Percentiles rank a stretch among this genome's conserved stretches.
These are phyloP conservation scores for Sakesphorus luctuosus DNA, from an alignment of 2,113 vertebrate species.

Conservation along the genomic window DNA sequence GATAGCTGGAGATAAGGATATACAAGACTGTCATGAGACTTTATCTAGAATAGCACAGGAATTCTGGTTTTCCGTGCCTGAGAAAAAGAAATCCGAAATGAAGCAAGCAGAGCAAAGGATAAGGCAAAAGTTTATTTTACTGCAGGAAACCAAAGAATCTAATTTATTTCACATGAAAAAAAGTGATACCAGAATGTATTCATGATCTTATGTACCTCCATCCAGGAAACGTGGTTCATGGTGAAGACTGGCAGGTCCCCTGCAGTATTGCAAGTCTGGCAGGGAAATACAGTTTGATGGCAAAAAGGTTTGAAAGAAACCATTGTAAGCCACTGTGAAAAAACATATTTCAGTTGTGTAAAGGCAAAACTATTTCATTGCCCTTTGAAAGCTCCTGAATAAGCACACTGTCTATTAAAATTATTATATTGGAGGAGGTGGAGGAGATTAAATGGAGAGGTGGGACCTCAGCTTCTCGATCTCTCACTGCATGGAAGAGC, in stretches of 20 bases:
- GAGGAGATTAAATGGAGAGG: neutral
- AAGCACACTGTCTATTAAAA: rapidly evolving
- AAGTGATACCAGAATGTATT: neutral
- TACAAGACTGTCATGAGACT: neutral
- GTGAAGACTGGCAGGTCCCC: neutral
- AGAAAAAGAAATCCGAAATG: neutral
- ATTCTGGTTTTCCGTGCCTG: neutral
- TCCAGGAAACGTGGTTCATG: rapidly evolving
- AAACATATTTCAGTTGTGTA: neutral
- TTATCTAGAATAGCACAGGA: neutral
- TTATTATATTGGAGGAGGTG: neutral
- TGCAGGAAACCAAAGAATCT: neutral
- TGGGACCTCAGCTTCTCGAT: neutral
- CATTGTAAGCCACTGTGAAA: neutral
- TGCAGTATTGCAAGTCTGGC: neutral
- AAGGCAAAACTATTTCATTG: neutral
- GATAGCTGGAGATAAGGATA: neutral
- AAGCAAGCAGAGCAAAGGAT: neutral
- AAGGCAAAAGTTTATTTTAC: neutral
- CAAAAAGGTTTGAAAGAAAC: neutral
- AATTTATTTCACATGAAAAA: neutral
- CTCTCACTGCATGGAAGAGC: neutral
- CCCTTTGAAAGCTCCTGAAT: neutral
- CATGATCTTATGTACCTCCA: neutral
- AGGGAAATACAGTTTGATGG: neutral